Conservation (phyloP, 2,113 vertebrate genomes). For the Ophthalmolycus amberensis region DNA sequence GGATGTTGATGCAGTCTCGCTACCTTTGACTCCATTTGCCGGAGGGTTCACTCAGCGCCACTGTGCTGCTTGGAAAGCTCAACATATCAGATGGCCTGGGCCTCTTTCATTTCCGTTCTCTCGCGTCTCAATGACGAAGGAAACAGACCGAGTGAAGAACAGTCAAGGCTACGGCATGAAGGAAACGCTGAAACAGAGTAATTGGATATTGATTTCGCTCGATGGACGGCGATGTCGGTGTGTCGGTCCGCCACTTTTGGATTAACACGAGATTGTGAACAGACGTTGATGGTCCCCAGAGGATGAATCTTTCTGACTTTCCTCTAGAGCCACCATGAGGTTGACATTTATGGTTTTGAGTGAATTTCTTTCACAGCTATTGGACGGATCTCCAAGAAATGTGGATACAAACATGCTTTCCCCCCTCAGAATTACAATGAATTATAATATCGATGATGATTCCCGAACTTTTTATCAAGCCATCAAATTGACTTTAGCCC, state of each 20-base stretch:
- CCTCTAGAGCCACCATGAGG: not conserved
- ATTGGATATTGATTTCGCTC: not conserved
- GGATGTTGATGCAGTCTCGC: conserved; percentile 29
- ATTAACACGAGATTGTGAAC: not conserved
- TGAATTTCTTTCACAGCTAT: not conserved
- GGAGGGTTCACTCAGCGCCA: not conserved
- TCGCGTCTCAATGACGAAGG: not conserved
- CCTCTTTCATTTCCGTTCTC: conserved; percentile 51
- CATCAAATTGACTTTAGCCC: no score
- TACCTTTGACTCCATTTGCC: conserved; percentile 6
- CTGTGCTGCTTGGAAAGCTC: conserved; percentile 3
- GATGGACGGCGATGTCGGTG: not conserved
- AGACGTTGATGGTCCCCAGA: not conserved
- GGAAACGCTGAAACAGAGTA: not conserved
- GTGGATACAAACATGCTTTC: not conserved
- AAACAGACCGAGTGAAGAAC: not conserved
- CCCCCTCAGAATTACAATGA: not conserved
- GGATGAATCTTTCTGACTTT: not conserved
- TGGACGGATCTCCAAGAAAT: not conserved
- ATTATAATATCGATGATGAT: not conserved
- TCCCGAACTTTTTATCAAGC: not conserved
- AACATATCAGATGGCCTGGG: conserved; percentile 14
- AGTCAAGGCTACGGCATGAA: not conserved
- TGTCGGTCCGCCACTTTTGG: not conserved
- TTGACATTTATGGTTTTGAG: not conserved